Conservation (phyloP, 2,113 vertebrate species). For the Melanotaenia duboulayi region DNA sequence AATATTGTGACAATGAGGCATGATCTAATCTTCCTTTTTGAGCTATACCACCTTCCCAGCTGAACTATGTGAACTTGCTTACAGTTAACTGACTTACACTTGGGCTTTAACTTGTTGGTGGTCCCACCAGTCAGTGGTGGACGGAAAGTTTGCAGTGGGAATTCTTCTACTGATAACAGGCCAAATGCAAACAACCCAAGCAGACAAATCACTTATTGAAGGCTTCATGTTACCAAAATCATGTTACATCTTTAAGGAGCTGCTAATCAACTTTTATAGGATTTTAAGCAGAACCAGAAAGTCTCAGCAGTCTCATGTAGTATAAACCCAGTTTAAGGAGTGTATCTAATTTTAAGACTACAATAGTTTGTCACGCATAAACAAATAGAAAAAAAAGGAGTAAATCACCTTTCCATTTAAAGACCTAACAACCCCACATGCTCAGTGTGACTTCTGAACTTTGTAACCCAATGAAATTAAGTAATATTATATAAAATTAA, state of each 20-base stretch:
- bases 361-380: slow-evolving; percentile 6
- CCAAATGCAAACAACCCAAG: slow-evolving; percentile 8
- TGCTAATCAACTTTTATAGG: neutral
- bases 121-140: neutral
- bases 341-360: neutral
- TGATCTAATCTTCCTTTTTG: no score
- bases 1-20: no score
- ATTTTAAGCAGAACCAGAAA: neutral
- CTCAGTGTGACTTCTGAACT: slow-evolving; percentile 6
- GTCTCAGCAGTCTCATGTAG: neutral
- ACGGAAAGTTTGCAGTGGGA: slow-evolving; percentile 12
- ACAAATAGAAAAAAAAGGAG: neutral
- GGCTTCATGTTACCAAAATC: neutral
- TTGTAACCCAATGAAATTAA: slow-evolving; percentile 19
- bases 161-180: neutral
- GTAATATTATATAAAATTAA: slow-evolving; percentile 7
- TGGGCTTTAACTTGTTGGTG: neutral
- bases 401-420: neutral
- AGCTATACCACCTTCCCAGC: no score
- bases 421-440: neutral
- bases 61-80: no score
- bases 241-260: neutral
- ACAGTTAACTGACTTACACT: no score
- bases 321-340: neutral
- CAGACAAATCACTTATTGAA: neutral